Percentiles rank a stretch among this genome's conserved stretches.
phyloP scores from a whole-genome alignment of 2,888 invertebrate genomes.

The Luffia ferchaultella region DNA sequence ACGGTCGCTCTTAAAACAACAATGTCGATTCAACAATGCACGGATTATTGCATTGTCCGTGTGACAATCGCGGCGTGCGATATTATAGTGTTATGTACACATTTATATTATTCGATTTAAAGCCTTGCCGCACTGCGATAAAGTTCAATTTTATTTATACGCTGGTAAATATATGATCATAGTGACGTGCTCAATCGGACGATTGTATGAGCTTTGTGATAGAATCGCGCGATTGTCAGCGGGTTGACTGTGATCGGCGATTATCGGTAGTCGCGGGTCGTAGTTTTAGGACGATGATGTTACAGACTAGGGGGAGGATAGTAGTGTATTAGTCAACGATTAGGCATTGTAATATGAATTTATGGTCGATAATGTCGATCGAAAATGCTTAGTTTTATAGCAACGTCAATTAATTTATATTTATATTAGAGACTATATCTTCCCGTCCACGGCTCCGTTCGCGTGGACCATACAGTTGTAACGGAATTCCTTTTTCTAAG shows the following conservation, averaged over 20 bases:
- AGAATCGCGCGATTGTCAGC: conserved; percentile 64
- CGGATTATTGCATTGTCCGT: conserved; percentile 67
- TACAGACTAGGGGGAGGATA: no score
- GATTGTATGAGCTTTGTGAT: conserved; percentile 62
- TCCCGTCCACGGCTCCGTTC: no score
- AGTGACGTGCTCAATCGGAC: conserved; percentile 25
- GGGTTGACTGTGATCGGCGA: conserved; percentile 50
- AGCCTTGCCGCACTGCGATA: conserved; percentile 8
- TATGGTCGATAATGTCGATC: no score
- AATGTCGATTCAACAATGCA: conserved; percentile 63
- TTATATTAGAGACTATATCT: no score
- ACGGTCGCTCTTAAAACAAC: conserved; percentile 64
- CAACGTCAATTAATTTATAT: no score
- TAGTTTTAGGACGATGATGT: no score
- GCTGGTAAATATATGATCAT: conserved; percentile 24
- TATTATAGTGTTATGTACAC: conserved; percentile 6
- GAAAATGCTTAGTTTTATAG: no score
- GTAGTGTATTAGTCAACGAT: no score
- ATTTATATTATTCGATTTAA: conserved; percentile 6
- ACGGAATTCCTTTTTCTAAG: no score
- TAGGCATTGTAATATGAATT: no score
- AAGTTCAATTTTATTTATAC: conserved; percentile 19
- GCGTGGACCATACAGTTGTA: no score
- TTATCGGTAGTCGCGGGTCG: neutral
- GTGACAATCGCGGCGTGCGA: conserved; percentile 48